Conservation (phyloP, 1,140 invertebrate species). For the Drosophila pachea region DNA sequence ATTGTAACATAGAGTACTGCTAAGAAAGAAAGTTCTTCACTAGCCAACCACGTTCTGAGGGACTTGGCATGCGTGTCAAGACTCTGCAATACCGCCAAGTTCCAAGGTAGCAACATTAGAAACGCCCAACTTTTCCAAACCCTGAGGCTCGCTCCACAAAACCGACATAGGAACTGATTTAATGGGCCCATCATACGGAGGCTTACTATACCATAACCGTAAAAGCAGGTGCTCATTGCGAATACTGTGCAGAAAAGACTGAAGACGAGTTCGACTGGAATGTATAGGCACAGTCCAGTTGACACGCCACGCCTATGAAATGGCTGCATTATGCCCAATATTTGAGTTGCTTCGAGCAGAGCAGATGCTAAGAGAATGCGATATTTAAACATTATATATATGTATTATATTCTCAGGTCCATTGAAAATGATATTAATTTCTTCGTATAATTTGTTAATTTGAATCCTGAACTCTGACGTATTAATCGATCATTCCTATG, state of each 20-base stretch:
- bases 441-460: neutral
- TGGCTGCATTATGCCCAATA: constrained; percentile 20
- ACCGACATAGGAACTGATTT: constrained; percentile 7
- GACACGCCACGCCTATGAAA: neutral
- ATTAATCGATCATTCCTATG: constrained; percentile 8
- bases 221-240: constrained; percentile 32
- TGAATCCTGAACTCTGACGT: constrained; percentile 6
- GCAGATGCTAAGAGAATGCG: constrained; percentile 10
- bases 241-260: constrained; percentile 31
- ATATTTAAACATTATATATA: neutral
- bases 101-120: constrained; percentile 55
- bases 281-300: neutral
- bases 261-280: constrained; percentile 5
- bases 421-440: constrained; percentile 6
- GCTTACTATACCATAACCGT: constrained; percentile 48
- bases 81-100: constrained; percentile 10
- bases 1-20: neutral
- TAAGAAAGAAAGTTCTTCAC: neutral
- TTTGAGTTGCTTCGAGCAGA: constrained; percentile 24
- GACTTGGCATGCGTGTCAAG: neutral
- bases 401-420: constrained; percentile 8
- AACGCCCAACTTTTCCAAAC: constrained; percentile 30
- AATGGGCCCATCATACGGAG: neutral
- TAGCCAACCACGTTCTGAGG: neutral
- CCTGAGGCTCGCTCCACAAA: constrained; percentile 19